Evolutionary conservation across 2,888 invertebrate species (phyloP), one percentile per base, ranked within the genome.

Genomic region (Sphecodes monilicornis): DNA sequence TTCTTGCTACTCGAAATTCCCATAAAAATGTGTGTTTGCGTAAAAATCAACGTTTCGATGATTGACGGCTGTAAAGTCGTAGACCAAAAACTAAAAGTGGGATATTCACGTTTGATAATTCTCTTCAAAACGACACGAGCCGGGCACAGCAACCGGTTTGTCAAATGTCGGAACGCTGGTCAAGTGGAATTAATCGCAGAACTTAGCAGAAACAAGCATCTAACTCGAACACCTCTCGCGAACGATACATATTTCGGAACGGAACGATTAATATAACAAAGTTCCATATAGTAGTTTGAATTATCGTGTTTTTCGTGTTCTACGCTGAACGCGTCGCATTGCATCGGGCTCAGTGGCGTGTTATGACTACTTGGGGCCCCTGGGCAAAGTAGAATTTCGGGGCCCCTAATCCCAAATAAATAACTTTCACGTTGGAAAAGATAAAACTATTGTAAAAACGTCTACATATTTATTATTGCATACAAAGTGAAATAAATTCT

Each of bases 221-320:
- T 57, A 57, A 26, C 57, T 57, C 26, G 57, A 57, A 29, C 57
- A 5, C 10, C 4, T 57, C 57, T 57, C 57, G 57, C 57, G 13
- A 60, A 60, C 57, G 6, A 60, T 60, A 60, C 57, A 16, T 6
- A 60, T 60, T 60, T 60, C 26, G 16, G 57, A 16, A 16, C 57
- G 1, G 57, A 1, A 60, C 57, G 57, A 60, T 60, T 60, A 60
- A 60, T 60, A 60, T 60, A 60, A 29, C 57, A 60, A 60, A 60
- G 29, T 60, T 60, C 2, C 57, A 16, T 60, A 60, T 60, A 29
- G 57, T 60, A 29, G 57, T 16, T 60, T 60, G 57, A 60, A 60
- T 60, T 60, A 60, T 60, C 57, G 57, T 60, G 57, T 60, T 60
- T 60, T 60, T 29, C 57, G 26, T 29, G 16, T 60, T 29, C 57